Percentiles rank a stretch among this genome's conserved stretches.
Conservation (phyloP, 1,140 invertebrate genomes). For the Drosophila melanica region DNA sequence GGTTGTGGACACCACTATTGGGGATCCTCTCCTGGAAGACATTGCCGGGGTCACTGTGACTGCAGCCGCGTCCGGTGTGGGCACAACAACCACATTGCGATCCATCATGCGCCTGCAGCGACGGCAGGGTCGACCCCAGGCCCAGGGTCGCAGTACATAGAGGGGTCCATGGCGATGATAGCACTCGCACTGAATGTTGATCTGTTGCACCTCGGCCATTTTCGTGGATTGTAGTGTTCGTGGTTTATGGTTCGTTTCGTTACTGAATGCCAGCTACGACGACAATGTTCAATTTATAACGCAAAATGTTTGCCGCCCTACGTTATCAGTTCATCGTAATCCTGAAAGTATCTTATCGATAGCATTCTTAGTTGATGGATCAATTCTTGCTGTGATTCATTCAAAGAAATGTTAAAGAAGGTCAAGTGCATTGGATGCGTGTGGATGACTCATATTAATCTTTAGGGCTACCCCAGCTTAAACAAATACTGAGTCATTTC, state of each 20-base stretch:
- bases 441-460: constrained; percentile 26
- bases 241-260: constrained; percentile 24
- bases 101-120: constrained; percentile 64
- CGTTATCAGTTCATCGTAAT: constrained; percentile 19
- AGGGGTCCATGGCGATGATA: constrained; percentile 51
- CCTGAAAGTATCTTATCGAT: constrained; percentile 36
- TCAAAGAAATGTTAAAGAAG: neutral
- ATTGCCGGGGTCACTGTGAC: constrained; percentile 19
- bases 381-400: constrained; percentile 33
- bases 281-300: constrained; percentile 32
- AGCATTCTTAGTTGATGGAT: constrained; percentile 28
- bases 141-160: constrained; percentile 35
- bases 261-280: constrained; percentile 10
- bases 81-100: constrained; percentile 53
- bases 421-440: neutral
- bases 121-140: constrained; percentile 61
- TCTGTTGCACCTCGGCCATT: constrained; percentile 22
- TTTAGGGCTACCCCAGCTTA: neutral
- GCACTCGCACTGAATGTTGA: constrained; percentile 63
- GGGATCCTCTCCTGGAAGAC: constrained; percentile 4
- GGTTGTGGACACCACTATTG: constrained; percentile 29
- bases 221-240: constrained; percentile 11
- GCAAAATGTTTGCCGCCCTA: constrained; percentile 4
- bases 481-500: constrained; percentile 6
- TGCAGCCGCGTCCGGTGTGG: constrained; percentile 13